Evolutionary conservation across 2,888 invertebrate species (phyloP).

Genomic region (Gymnosoma rotundatum): DNA sequence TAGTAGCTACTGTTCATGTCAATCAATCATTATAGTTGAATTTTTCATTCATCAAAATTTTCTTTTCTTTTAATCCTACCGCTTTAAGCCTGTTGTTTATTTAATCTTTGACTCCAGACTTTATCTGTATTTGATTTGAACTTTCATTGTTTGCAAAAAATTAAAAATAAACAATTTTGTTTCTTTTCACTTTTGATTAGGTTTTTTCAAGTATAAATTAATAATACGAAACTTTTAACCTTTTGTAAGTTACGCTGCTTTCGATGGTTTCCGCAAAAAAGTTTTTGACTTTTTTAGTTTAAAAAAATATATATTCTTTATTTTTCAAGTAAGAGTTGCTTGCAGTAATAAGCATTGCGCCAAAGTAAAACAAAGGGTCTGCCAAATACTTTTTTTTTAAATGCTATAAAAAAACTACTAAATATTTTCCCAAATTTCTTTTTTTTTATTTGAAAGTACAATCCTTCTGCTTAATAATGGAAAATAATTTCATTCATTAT

Average conservation of each 20-base stretch:
- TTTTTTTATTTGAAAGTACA: no score
- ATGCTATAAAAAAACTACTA: no score
- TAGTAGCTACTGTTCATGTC: conserved; percentile 64
- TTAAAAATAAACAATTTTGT: conserved; percentile 7
- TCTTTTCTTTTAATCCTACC: conserved; percentile 54
- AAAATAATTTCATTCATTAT: no score
- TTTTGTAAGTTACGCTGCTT: neutral
- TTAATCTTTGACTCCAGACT: conserved; percentile 65
- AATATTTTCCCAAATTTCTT: no score
- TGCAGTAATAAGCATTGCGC: neutral
- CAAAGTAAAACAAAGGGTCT: no score
- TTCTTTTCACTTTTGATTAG: conserved; percentile 34
- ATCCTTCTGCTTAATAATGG: no score
- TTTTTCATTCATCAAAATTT: conserved; percentile 26
- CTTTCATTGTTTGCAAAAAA: conserved; percentile 44
- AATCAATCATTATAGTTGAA: conserved; percentile 59
- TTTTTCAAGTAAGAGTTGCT: neutral
- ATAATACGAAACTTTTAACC: conserved; percentile 31
- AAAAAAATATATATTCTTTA: neutral
- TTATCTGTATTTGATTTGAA: conserved; percentile 53
- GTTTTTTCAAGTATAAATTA: conserved; percentile 27
- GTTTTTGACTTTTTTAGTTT: conserved; percentile 25
- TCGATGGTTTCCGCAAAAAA: neutral
- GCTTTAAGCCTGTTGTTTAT: conserved; percentile 57
- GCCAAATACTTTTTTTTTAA: no score